Evolutionary conservation across 2,888 invertebrate species (phyloP), one percentile per base, ranked within the genome.

Genomic region (Arctia plantaginis): DNA sequence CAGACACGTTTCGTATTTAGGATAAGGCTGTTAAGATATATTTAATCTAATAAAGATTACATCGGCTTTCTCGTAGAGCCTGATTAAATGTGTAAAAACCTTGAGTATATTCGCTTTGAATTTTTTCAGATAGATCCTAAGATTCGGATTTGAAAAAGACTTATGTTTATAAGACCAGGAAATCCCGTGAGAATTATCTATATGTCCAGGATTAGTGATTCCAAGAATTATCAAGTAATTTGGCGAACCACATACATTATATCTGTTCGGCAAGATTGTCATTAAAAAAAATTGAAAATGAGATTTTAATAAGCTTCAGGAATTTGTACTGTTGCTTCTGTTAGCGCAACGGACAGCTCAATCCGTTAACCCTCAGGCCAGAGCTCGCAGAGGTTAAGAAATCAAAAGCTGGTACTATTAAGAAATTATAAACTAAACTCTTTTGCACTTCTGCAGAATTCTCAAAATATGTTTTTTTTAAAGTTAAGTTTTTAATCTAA

Each of bases 1-100:
- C 41, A 67, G 67, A 18, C 18, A 30, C 44, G n/a, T 66, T n/a
- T 66, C 41, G 41, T 73, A 66, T 71, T 73, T 44, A 41, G 69
- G 71, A 69, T 71, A 23, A 67, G 39, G 30, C 39, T 66, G 39
- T 44, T n/a, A 51, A 47, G 30, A 51, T 33, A 18, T 62, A 62
- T 30, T 62, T 62, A 30, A 62, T 62, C 62, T 30, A 62, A 30
- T 59, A 27, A 30, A 62, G 62, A 62, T 62, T 30, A 62, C 18
- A 27, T 30, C 27, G 30, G 13, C 8, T 30, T 23, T 20, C 44
- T 41, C 23, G 27, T 27, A 41, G 39, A 35, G 27, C 27, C 41
- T 13, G 66, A 41, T 66, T 41, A 44, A 10, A 41, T 7, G 27
- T 20, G 66, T 44, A 7, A 44, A 44, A 27, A 27, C 27, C 27